Evolutionary conservation across 2,888 invertebrate species (phyloP).

Genomic region (Hoplodrina blanda): DNA sequence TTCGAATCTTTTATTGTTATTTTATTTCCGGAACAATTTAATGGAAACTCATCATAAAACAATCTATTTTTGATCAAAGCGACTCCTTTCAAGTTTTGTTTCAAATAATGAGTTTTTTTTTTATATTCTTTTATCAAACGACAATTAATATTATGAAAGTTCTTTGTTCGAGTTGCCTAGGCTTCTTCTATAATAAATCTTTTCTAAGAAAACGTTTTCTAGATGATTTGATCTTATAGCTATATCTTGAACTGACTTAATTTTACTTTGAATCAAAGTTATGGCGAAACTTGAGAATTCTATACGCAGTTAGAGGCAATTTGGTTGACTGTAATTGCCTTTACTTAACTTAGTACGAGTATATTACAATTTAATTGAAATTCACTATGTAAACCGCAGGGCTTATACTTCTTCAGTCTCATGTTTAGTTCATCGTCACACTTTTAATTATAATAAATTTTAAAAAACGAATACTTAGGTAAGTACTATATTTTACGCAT

Average conservation of each 20-base stretch:
- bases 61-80: conserved; percentile 36
- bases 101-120: conserved; percentile 53
- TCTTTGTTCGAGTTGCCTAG: conserved; percentile 46
- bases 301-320: conserved; percentile 25
- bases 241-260: conserved; percentile 28
- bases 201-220: conserved; percentile 43
- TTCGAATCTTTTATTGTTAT: conserved; percentile 14
- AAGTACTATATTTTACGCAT: no score
- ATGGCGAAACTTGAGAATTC: conserved; percentile 40
- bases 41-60: conserved; percentile 40
- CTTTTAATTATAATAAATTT: background rate
- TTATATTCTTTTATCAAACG: conserved; percentile 54
- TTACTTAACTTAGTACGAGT: conserved; percentile 13
- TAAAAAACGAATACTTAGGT: no score
- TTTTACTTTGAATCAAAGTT: conserved; percentile 40
- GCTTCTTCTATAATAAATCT: conserved; percentile 45
- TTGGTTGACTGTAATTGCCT: conserved; percentile 29
- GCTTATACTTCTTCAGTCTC: conserved; percentile 2
- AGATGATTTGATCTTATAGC: conserved; percentile 32
- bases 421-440: background rate
- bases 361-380: conserved; percentile 40
- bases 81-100: conserved; percentile 27
- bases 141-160: conserved; percentile 60
- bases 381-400: conserved; percentile 3
- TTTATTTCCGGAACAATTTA: conserved; percentile 25